These are phyloP conservation scores for Octopus sinensis DNA, from an alignment of 1,140 invertebrate genomes.

Conservation along the genomic window DNA sequence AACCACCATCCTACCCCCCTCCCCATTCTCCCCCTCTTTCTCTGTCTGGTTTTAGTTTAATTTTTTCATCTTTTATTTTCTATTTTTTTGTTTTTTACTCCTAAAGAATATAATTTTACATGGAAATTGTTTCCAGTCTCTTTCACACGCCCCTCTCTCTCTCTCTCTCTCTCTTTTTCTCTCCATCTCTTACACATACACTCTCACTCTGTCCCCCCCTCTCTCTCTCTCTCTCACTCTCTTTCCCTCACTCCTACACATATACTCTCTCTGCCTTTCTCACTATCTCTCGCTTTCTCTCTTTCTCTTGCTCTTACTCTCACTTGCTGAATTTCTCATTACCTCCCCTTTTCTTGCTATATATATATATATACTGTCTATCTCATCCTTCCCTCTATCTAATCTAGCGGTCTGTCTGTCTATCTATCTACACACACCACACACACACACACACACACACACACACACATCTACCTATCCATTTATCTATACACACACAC, in stretches of 20 bases:
- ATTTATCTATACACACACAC: not conserved
- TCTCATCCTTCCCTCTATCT: slow-evolving; percentile 3
- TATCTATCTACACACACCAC: no score
- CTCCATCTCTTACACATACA: not conserved
- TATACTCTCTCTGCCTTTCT: not conserved
- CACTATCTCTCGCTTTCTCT: not conserved
- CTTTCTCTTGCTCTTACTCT: not conserved
- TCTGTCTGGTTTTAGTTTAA: no score
- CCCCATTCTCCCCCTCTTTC: no score
- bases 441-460: no score
- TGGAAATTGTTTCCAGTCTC: slow-evolving; percentile 4
- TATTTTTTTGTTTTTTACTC: no score
- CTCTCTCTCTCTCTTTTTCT: slow-evolving; percentile 10
- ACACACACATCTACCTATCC: slow-evolving; percentile 13
- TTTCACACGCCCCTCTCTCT: not conserved
- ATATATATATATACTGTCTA: no score
- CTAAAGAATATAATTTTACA: not conserved
- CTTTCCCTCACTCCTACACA: not conserved
- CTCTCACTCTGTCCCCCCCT: not conserved
- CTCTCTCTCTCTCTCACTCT: slow-evolving; percentile 1
- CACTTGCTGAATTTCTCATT: not conserved
- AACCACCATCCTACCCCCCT: no score
- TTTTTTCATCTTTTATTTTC: no score
- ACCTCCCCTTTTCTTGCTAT: slow-evolving; percentile 9
- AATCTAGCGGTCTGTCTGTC: slow-evolving; percentile 5